Conservation (phyloP, 2,888 invertebrate genomes). For the Psylliodes chrysocephalus region DNA sequence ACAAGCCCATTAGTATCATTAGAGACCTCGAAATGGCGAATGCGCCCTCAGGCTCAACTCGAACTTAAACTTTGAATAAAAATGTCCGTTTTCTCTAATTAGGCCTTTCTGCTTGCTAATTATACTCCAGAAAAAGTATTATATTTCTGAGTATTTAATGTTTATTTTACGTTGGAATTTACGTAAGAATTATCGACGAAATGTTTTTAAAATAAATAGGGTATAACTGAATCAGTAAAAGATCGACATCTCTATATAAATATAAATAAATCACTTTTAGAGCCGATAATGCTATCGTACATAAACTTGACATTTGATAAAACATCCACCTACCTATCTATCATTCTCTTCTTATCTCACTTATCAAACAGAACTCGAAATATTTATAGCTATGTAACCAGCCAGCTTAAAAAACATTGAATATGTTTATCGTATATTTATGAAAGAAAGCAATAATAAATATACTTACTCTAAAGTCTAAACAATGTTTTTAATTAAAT, state of each 20-base stretch:
- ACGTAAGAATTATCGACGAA: not conserved
- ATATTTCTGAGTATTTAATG: not conserved
- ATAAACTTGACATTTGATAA: conserved; percentile 12
- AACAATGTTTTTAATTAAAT: no score
- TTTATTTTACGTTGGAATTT: not conserved
- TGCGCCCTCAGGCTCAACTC: conserved; percentile 9
- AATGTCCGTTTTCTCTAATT: conserved; percentile 10
- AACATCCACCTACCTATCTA: conserved; percentile 10
- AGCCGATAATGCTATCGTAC: conserved; percentile 16
- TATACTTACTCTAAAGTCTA: no score
- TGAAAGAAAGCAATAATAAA: no score
- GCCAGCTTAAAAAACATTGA: no score
- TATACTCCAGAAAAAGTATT: not conserved
- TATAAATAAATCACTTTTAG: conserved; percentile 15
- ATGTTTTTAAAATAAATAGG: conserved; percentile 3
- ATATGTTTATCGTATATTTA: no score
- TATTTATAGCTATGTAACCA: no score
- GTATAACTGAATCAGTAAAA: not conserved
- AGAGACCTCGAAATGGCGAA: conserved; percentile 29
- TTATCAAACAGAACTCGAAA: not conserved
- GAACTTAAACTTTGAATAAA: conserved; percentile 21
- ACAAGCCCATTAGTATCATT: conserved; percentile 44
- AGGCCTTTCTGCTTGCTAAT: not conserved
- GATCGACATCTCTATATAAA: not conserved
- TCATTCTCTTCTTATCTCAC: conserved; percentile 2